These are phyloP conservation scores for Megathymus violae DNA, from an alignment of 1,140 invertebrate species.

Conservation along the genomic window DNA sequence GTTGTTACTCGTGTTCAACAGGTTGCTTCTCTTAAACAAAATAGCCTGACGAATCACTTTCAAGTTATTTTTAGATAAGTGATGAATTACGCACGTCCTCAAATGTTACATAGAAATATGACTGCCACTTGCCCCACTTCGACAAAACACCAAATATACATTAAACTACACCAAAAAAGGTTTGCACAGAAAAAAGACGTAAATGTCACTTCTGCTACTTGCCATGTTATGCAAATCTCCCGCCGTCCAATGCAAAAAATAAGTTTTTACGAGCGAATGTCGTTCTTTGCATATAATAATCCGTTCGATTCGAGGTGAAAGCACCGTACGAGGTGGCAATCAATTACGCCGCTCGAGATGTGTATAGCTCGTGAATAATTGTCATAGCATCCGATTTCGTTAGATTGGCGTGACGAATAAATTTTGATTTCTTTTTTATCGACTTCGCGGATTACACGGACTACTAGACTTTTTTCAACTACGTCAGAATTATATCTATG, in stretches of 20 bases:
- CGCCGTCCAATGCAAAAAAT: slow-evolving; percentile 50
- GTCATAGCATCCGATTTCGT: slow-evolving; percentile 37
- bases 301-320: slow-evolving; percentile 48
- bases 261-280: slow-evolving; percentile 52
- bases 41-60: too few relatives aligned
- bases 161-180: too few relatives aligned
- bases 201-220: slow-evolving; percentile 53
- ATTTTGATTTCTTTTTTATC: slow-evolving; percentile 34
- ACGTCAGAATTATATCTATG: too few relatives aligned
- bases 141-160: too few relatives aligned
- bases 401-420: slow-evolving; percentile 28
- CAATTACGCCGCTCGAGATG: slow-evolving; percentile 39
- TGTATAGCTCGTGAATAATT: slow-evolving; percentile 41
- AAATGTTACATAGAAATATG: too few relatives aligned
- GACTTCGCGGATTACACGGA: not conserved
- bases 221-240: slow-evolving; percentile 58
- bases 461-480: too few relatives aligned
- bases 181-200: too few relatives aligned
- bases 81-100: too few relatives aligned
- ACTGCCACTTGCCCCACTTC: too few relatives aligned
- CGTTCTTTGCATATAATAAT: slow-evolving; percentile 52
- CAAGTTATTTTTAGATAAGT: too few relatives aligned
- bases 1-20: too few relatives aligned
- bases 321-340: slow-evolving; percentile 46
- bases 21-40: too few relatives aligned